Conservation (phyloP, 2,113 vertebrate genomes). For the Crypturellus undulatus region DNA sequence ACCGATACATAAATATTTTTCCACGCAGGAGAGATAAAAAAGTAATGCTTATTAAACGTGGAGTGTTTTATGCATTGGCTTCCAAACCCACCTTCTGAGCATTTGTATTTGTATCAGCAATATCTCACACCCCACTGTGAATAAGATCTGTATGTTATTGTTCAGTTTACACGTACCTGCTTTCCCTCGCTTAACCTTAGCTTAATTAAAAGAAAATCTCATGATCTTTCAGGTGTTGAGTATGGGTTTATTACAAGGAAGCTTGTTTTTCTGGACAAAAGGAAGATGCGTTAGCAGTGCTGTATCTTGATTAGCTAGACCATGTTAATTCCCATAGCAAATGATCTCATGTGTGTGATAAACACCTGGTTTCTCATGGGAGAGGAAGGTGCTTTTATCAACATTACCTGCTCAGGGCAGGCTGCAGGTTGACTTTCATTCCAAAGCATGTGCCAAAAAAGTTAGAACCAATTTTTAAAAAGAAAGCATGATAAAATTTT, state of each 20-base stretch:
- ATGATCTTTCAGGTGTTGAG: background rate
- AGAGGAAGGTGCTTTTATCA: background rate
- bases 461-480: background rate
- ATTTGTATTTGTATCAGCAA: background rate
- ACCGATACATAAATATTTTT: background rate
- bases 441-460: background rate
- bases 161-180: background rate
- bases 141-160: background rate
- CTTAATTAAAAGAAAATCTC: background rate
- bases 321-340: background rate
- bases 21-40: background rate
- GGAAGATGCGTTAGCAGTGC: background rate
- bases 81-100: background rate
- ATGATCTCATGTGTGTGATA: background rate
- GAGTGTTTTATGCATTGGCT: background rate
- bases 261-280: background rate
- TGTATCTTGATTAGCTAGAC: conserved; percentile 12
- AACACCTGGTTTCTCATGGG: background rate
- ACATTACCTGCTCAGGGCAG: background rate
- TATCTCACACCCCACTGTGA: background rate
- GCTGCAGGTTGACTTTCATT: background rate
- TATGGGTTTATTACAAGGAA: background rate
- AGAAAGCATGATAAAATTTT: background rate
- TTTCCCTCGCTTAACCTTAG: background rate
- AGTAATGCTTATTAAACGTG: background rate